Percentiles rank a stretch among this genome's conserved stretches.
Evolutionary conservation across 2,113 vertebrate species (phyloP).

Genomic region (Xyliphius kryptos): DNA sequence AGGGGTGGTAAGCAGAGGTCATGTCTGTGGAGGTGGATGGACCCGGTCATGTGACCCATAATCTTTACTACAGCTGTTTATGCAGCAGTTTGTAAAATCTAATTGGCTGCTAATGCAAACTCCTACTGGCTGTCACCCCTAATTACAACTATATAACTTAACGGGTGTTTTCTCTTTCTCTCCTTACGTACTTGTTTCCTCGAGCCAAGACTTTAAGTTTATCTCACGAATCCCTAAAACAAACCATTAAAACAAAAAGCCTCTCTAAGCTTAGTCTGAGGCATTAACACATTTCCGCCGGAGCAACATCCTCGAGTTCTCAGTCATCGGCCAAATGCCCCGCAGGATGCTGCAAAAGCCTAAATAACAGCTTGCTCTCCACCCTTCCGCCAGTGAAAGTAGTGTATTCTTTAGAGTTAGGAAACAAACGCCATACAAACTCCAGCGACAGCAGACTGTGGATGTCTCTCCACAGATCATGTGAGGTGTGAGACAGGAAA

Average conservation of each 20-base stretch:
- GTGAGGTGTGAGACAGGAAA: background rate
- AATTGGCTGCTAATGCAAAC: constrained; percentile 40
- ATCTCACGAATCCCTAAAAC: constrained; percentile 25
- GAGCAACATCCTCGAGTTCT: constrained; percentile 10
- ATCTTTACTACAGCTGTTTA: constrained; percentile 14
- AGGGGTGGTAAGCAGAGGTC: too few species aligned
- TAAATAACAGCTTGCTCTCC: constrained; percentile 27
- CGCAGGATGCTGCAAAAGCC: constrained; percentile 37
- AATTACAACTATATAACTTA: constrained; percentile 19
- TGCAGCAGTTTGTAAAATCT: constrained; percentile 17
- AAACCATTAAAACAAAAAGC: constrained; percentile 14
- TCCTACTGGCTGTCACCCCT: constrained; percentile 3
- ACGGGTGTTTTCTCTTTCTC: constrained; percentile 14
- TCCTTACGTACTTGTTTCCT: background rate
- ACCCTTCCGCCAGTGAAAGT: constrained; percentile 39
- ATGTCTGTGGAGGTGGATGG: too few species aligned
- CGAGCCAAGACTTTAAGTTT: constrained; percentile 11
- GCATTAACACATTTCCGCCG: constrained; percentile 28
- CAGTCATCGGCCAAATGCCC: constrained; percentile 21
- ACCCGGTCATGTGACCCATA: too few species aligned
- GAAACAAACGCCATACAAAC: constrained; percentile 30
- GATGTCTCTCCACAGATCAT: constrained; percentile 11
- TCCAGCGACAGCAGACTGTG: constrained; percentile 2
- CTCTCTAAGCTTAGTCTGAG: constrained; percentile 21
- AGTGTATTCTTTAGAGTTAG: constrained; percentile 20